Conservation (phyloP, 2,888 invertebrate species). For the Deilephila elpenor region DNA sequence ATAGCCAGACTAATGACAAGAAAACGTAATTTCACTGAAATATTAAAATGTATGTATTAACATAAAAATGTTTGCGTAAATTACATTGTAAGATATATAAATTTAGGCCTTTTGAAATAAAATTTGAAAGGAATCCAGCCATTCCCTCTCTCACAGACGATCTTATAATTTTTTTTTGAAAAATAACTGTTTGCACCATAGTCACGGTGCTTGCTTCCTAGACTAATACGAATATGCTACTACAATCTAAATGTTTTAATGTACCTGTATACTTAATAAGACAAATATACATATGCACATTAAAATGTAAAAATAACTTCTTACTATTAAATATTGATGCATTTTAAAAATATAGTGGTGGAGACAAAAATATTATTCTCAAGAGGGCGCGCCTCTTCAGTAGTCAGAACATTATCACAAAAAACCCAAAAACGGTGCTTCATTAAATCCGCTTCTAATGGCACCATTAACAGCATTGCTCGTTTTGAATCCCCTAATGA, state of each 20-base stretch:
- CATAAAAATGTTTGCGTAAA: constrained; percentile 21
- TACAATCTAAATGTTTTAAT: no score
- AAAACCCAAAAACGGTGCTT: constrained; percentile 1
- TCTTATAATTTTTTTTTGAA: no score
- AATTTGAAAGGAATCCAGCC: background rate
- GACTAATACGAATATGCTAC: no score
- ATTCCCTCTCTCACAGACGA: background rate
- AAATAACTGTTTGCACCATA: no score
- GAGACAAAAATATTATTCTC: background rate
- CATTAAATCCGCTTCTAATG: constrained; percentile 10
- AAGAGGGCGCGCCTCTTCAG: background rate
- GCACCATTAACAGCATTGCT: background rate
- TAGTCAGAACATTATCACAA: background rate
- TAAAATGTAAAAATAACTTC: no score
- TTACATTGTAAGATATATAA: background rate
- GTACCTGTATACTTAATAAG: no score
- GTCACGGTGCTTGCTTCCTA: no score
- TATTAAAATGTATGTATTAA: constrained; percentile 28
- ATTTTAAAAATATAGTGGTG: no score
- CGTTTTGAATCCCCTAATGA: background rate
- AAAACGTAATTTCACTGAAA: constrained; percentile 26
- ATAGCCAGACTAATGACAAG: constrained; percentile 10
- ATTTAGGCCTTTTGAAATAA: background rate
- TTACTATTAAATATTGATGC: no score
- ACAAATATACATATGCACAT: no score